Percentiles rank a stretch among this genome's conserved stretches.
These are phyloP conservation scores for Dreissena rostriformis DNA, from an alignment of 1,140 invertebrate species.

Conservation along the genomic window DNA sequence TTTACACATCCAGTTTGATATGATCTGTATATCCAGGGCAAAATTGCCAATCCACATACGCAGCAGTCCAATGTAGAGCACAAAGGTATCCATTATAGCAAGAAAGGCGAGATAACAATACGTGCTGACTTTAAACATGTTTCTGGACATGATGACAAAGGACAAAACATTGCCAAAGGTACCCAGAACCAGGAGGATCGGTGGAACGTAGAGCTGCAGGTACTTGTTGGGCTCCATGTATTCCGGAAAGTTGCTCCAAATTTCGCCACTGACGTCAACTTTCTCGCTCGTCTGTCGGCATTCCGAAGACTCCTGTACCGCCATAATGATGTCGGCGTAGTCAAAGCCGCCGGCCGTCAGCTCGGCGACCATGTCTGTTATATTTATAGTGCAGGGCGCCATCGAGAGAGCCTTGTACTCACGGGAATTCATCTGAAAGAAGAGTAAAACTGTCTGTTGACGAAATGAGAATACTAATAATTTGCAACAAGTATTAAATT, in stretches of 20 bases:
- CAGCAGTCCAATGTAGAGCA: conserved; percentile 76
- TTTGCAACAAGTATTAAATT: too few relatives aligned
- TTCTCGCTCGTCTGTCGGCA: too few relatives aligned
- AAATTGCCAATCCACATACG: conserved; percentile 76
- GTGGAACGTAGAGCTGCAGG: conserved; percentile 67
- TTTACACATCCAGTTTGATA: conserved; percentile 73
- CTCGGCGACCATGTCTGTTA: too few relatives aligned
- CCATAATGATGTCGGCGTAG: too few relatives aligned
- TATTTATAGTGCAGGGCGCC: too few relatives aligned
- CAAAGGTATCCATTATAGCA: conserved; percentile 74
- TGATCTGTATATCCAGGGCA: conserved; percentile 66
- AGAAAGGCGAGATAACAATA: conserved; percentile 76
- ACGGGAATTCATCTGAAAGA: too few relatives aligned
- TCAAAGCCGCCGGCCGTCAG: too few relatives aligned
- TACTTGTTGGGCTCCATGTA: conserved; percentile 29
- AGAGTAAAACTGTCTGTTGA: too few relatives aligned
- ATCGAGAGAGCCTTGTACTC: too few relatives aligned
- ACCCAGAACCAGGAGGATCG: conserved; percentile 73
- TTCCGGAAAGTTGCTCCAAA: conserved; percentile 9
- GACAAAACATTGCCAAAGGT: conserved; percentile 78
- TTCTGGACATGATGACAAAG: conserved; percentile 71
- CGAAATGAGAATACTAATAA: too few relatives aligned
- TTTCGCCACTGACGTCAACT: not conserved
- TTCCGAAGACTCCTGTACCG: too few relatives aligned
- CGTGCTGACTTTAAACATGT: conserved; percentile 66